Evolutionary conservation across 1,140 invertebrate species (phyloP).

Genomic region (Drosophila tropicalis): DNA sequence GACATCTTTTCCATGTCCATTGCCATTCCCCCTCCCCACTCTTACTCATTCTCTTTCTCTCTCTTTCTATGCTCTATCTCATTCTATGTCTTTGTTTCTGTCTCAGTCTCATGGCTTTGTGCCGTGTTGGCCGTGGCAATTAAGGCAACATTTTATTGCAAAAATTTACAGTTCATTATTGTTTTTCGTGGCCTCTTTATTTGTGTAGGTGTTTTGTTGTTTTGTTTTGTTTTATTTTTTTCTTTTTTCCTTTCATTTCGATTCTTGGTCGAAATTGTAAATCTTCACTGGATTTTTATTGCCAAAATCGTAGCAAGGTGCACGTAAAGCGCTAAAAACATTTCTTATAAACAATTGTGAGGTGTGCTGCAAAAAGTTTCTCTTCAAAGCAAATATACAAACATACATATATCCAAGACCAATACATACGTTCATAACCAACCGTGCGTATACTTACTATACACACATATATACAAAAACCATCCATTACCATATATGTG

Average conservation of each 20-base stretch:
- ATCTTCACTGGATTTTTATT: conserved; percentile 45
- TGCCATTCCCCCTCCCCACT: no score
- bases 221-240: conserved; percentile 18
- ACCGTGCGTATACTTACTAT: conserved; percentile 28
- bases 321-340: conserved; percentile 55
- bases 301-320: conserved; percentile 46
- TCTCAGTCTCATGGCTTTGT: neutral
- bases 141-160: conserved; percentile 72
- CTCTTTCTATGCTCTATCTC: neutral
- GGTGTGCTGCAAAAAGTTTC: conserved; percentile 25
- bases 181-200: conserved; percentile 9
- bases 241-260: conserved; percentile 27
- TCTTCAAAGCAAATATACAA: conserved; percentile 9
- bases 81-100: neutral
- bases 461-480: neutral
- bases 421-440: conserved; percentile 44
- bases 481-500: neutral
- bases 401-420: conserved; percentile 16
- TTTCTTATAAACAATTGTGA: conserved; percentile 67
- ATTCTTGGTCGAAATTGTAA: conserved; percentile 34
- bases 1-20: no score
- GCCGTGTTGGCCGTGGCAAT: conserved; percentile 56
- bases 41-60: conserved; percentile 30
- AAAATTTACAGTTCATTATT: conserved; percentile 52
- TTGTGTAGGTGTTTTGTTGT: conserved; percentile 13